Evolutionary conservation across 2,888 invertebrate genomes (phyloP), one percentile per base, ranked within the genome.

Genomic region (Lasioglossum malachurum): DNA sequence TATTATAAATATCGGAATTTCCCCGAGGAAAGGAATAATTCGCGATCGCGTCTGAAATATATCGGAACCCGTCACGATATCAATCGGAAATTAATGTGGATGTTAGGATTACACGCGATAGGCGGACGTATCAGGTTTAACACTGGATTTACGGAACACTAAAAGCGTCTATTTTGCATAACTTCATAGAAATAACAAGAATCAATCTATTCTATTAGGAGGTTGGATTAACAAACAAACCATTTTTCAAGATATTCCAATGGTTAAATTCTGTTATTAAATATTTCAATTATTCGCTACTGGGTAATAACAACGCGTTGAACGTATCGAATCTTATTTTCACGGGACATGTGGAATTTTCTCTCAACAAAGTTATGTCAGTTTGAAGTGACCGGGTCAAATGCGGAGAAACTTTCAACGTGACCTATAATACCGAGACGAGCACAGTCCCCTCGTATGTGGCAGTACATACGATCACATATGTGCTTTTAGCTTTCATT

Each of bases 1-100:
- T 76, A 77, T 71, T 77, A 69, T 57, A 75, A 79, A 78, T 75
- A 75, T 69, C 67, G 19, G 41, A 3, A 79, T 71, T 78, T 72
- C 41, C 78, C 78, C n/a, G 19, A 31, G 44, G 35, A 64, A 74
- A 16, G 8, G 49, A 77, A 69, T 69, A 27, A 57, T 71, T 44
- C 31, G 46, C 31, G 27, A 60, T n/a, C 23, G 23, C 41, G 41
- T 16, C 14, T 10, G 14, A 23, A 57, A 14, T 53, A 16, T 27
- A 60, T 53, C 64, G 67, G 23, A 41, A 44, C 16, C 23, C n/a
- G 64, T 53, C 76, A 49, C 14, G 27, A 38, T 27, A 7, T 46
- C 16, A 49, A 49, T 71, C 10, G 38, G 31, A 49, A 71, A 71
- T 38, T 23, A 27, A 75, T 14, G 5, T 38, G n/a, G 23, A 71